Evolutionary conservation across 2,113 vertebrate species (phyloP).

Genomic region (Neogobius melanostomus): DNA sequence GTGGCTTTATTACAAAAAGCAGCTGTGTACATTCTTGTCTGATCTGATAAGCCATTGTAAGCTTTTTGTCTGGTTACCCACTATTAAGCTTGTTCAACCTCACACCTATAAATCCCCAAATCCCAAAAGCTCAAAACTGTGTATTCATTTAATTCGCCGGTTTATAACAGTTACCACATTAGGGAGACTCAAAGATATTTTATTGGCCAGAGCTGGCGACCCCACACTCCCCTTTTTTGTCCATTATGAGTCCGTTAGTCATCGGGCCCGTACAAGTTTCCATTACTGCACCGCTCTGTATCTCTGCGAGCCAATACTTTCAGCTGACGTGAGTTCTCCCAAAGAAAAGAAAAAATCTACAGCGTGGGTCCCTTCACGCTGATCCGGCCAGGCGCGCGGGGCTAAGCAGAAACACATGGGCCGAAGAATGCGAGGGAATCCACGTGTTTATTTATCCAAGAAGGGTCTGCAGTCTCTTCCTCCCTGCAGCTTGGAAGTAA

Average conservation of each 20-base stretch:
- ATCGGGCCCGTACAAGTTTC: conserved; percentile 27
- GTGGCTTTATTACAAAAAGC: too few relatives aligned
- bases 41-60: too few relatives aligned
- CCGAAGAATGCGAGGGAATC: conserved; percentile 46
- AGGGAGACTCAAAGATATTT: too few relatives aligned
- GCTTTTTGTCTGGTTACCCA: too few relatives aligned
- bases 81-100: too few relatives aligned
- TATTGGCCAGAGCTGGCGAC: neutral
- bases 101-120: too few relatives aligned
- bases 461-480: conserved; percentile 47
- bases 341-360: conserved; percentile 19
- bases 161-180: too few relatives aligned
- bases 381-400: conserved; percentile 37
- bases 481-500: conserved; percentile 28
- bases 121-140: too few relatives aligned
- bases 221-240: neutral
- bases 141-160: too few relatives aligned
- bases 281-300: conserved; percentile 42
- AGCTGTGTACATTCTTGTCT: too few relatives aligned
- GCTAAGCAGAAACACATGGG: conserved; percentile 66
- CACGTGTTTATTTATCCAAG: conserved; percentile 49
- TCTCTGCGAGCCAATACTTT: conserved; percentile 44
- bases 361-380: conserved; percentile 35
- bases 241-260: neutral
- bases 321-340: conserved; percentile 53